Evolutionary conservation across 1,140 invertebrate species (phyloP), one percentile per base, ranked within the genome.

Genomic region (Sinella curviseta): DNA sequence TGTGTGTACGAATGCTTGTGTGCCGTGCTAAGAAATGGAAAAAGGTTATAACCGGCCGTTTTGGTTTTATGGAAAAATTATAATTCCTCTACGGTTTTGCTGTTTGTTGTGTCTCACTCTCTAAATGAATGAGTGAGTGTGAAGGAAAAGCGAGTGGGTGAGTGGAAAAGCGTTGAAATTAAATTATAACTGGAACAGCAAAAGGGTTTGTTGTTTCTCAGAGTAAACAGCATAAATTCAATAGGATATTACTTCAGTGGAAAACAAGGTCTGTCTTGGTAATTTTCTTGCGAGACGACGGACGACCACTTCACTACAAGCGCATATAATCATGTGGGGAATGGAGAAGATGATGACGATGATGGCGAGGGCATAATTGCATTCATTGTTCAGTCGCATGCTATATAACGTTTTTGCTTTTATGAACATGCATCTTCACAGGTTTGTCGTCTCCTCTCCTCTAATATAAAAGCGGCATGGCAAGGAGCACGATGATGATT

Each of bases 151-250:
- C 20, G 31, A 33, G 30, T 33, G 12, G 24, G 65, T 70, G 65
- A 70, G 65, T 70, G 65, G 65, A 70, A 70, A 70, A 70, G 65
- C 65, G 65, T 70, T 30, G 65, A 70, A 70, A 70, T 70, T 33
- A 70, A 70, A 70, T 70, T 70, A 70, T 70, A 70, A 70, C 65
- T 4, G 30, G 3, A 33, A 70, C 65, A 70, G 26, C 26, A 4
- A 70, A 70, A 70, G 30, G 30, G 65, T 65, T 65, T n/a, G n/a
- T n/a, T n/a, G n/a, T n/a, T n/a, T n/a, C 39, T 48, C 39, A 12
- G 39, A 48, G n/a, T 48, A 48, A 48, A 26, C 57, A 65, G 57
- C 24, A 65, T 4, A 4, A 65, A 65, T n/a, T 26, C 24, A 65
- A 48, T 48, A 48, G 39, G 8, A 8, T 48, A 48, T 48, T 26